Base-by-base conservation (phyloP, 92 coral and sea anemone species). In the Muricea muricata region DNA sequence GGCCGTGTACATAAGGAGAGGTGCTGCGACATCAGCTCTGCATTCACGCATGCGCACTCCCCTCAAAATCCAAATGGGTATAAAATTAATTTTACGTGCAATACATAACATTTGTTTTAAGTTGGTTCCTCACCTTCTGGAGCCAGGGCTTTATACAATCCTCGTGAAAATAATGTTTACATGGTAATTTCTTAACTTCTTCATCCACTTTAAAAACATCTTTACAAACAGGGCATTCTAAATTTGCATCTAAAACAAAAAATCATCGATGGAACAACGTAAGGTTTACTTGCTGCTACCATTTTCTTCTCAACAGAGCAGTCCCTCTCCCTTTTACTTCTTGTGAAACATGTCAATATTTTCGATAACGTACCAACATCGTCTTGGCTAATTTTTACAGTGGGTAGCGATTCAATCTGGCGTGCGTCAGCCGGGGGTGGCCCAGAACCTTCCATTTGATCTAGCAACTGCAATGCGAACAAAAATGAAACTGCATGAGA, bases 181-280 rank as follows among this genome's bases (percentile, higher is more conserved):
- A 96, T 0, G 99, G 99, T 85, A 96, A 82, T 65, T 75, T 73
- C 29, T 89, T 88, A 50, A 93, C 99, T 90, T 93, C 94, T 75
- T 96, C 99, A 52, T 70, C 86, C 80, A 92, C 46, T 0, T 56
- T 52, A 20, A 91, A 85, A 57, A 80, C 86, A n/a, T 96, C 99
- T 93, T 96, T 94, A 84, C 97, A 96, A 48, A 96, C 97, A 79
- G 99, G 97, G 87, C 99, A 96, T 41, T 93, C 97, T 79, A 86
- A 50, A 73, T 63, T 79, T n/a, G 88, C 85, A 76, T 91, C 98
- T 95, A 85, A 25, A 87, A 55, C 5, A 25, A 32, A 48, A 23
- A n/a, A n/a, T n/a, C n/a, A n/a, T n/a, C n/a, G n/a, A n/a, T n/a
- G n/a, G n/a, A n/a, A n/a, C n/a, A n/a, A n/a, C n/a, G n/a, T n/a